Evolutionary conservation across 1,140 invertebrate genomes (phyloP).

Genomic region (Caenorhabditis remanei): DNA sequence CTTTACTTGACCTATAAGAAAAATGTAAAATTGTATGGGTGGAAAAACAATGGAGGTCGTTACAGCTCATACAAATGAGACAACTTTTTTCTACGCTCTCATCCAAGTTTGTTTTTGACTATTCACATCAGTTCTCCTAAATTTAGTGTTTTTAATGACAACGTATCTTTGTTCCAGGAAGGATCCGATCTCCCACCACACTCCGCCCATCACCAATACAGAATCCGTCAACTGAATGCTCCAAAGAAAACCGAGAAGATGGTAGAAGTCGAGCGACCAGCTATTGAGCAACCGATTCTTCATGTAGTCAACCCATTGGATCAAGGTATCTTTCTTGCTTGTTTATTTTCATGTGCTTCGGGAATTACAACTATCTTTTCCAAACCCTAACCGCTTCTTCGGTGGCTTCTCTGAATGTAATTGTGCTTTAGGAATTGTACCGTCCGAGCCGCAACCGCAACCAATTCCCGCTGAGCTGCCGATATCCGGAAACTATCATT

Average conservation of each 20-base stretch:
- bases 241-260: slow-evolving; percentile 23
- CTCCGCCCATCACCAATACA: background rate
- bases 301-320: slow-evolving; percentile 33
- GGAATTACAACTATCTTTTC: background rate
- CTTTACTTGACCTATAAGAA: no score
- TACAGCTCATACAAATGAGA: no score
- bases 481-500: slow-evolving; percentile 50
- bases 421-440: slow-evolving; percentile 50
- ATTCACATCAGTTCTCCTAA: no score
- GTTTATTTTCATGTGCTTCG: slow-evolving; percentile 13
- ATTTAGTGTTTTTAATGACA: background rate
- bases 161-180: background rate
- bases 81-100: no score
- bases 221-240: slow-evolving; percentile 36
- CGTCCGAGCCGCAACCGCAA: slow-evolving; percentile 47
- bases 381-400: background rate
- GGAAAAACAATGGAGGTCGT: no score
- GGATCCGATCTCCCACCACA: background rate
- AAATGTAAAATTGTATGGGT: no score
- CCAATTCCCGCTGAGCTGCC: slow-evolving; percentile 41
- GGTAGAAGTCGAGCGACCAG: slow-evolving; percentile 35
- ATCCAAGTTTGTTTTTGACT: no score
- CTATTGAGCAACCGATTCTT: slow-evolving; percentile 23
- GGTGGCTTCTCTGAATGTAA: slow-evolving; percentile 50
- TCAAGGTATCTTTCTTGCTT: background rate